phyloP scores from a whole-genome alignment of 2,797 vertebrate species.

The Helostoma temminkii region DNA sequence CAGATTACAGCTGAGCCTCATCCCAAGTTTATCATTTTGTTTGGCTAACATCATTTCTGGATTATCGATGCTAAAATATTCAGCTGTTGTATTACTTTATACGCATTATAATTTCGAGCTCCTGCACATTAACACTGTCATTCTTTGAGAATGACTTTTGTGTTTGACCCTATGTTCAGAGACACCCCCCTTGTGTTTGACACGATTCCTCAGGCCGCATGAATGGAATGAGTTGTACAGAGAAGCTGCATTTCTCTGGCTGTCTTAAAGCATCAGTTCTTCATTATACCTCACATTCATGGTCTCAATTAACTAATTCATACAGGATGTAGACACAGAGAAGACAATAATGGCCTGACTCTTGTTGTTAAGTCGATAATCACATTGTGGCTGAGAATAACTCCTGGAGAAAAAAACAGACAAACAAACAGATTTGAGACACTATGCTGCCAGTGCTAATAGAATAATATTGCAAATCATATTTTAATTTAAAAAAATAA shows the following conservation, averaged over 20 bases:
- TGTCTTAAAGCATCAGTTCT: not conserved
- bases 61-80: not conserved
- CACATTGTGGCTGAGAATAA: not conserved
- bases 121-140: constrained; percentile 40
- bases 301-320: constrained; percentile 3
- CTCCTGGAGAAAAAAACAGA: not conserved
- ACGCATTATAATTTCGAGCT: constrained; percentile 44
- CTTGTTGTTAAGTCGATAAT: constrained; percentile 1
- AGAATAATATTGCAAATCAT: too few relatives aligned
- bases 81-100: constrained; percentile 3
- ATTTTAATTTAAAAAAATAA: too few relatives aligned
- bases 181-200: constrained; percentile 18
- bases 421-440: not conserved
- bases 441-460: not conserved
- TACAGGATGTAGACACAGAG: not conserved
- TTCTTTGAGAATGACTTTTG: constrained; percentile 49
- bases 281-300: constrained; percentile 2
- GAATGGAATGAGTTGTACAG: not conserved
- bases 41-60: not conserved
- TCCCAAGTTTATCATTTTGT: not conserved
- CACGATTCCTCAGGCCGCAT: constrained; percentile 18
- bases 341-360: not conserved
- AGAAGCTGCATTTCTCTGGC: not conserved
- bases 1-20: not conserved
- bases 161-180: constrained; percentile 49